phyloP scores from a whole-genome alignment of 2,113 vertebrate genomes.

The Prionailurus bengalensis region DNA sequence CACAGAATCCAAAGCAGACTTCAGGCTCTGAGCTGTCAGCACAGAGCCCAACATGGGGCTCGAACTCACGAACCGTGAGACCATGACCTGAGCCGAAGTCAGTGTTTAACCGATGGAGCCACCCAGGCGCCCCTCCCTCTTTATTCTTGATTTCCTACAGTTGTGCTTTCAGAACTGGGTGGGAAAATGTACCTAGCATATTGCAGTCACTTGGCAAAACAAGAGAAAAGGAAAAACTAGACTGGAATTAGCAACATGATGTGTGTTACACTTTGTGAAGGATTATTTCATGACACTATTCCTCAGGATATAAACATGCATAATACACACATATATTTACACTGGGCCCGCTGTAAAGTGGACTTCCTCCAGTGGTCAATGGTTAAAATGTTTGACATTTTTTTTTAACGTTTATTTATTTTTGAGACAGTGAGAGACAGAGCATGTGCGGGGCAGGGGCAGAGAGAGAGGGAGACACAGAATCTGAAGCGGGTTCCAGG shows the following conservation, averaged over 20 bases:
- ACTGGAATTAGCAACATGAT: not conserved
- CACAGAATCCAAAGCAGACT: too few species aligned
- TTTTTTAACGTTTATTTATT: too few species aligned
- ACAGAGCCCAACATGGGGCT: too few species aligned
- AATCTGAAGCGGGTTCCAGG: too few species aligned
- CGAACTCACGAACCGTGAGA: too few species aligned
- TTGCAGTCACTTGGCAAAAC: not conserved
- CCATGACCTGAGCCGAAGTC: too few species aligned
- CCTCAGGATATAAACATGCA: not conserved
- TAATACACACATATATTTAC: not conserved
- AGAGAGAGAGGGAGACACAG: too few species aligned
- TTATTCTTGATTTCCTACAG: not conserved
- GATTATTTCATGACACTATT: not conserved
- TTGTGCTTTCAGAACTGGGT: not conserved
- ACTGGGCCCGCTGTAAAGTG: not conserved
- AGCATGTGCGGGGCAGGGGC: too few species aligned
- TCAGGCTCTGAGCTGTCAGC: too few species aligned
- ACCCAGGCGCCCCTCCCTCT: too few species aligned
- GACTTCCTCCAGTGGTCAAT: not conserved
- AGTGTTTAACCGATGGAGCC: too few species aligned
- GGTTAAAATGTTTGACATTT: not conserved
- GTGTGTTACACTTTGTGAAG: not conserved
- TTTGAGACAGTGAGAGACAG: too few species aligned
- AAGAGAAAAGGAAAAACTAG: not conserved
- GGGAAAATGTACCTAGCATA: not conserved